Evolutionary conservation across 2,113 vertebrate genomes (phyloP).

Genomic region (Cavia aperea): DNA sequence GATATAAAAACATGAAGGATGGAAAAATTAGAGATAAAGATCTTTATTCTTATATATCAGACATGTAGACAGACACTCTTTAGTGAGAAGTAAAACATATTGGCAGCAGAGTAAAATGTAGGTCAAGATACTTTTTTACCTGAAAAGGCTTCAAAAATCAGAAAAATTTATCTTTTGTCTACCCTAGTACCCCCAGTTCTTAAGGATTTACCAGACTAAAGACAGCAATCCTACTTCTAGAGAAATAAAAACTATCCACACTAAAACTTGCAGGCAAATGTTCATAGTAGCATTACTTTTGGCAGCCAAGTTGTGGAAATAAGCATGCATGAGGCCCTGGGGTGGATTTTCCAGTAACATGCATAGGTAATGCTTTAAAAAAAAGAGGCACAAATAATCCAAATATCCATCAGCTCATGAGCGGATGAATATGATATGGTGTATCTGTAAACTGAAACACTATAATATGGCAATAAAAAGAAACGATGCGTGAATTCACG

Average conservation of each 20-base stretch:
- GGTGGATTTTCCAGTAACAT: neutral
- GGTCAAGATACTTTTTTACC: neutral
- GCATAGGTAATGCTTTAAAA: neutral
- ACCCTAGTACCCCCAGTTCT: neutral
- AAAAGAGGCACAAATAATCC: neutral
- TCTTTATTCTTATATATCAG: neutral
- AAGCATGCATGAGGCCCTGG: neutral
- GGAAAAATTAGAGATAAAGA: neutral
- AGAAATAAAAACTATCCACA: neutral
- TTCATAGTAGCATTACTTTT: neutral
- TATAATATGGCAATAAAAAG: constrained; percentile 5
- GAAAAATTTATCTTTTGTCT: constrained; percentile 38
- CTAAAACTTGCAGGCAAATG: neutral
- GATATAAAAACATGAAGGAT: neutral
- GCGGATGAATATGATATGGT: neutral
- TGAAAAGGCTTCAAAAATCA: constrained; percentile 43
- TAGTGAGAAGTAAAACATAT: neutral
- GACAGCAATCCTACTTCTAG: neutral
- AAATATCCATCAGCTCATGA: neutral
- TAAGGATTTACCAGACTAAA: constrained; percentile 80
- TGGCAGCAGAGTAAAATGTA: neutral
- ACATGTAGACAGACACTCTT: neutral
- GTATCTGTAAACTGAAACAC: neutral
- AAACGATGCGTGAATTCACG: neutral
- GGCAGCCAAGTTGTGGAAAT: neutral